Base-by-base conservation (phyloP, 2,888 invertebrate species). In the Caenorhabditis sulstoni region DNA sequence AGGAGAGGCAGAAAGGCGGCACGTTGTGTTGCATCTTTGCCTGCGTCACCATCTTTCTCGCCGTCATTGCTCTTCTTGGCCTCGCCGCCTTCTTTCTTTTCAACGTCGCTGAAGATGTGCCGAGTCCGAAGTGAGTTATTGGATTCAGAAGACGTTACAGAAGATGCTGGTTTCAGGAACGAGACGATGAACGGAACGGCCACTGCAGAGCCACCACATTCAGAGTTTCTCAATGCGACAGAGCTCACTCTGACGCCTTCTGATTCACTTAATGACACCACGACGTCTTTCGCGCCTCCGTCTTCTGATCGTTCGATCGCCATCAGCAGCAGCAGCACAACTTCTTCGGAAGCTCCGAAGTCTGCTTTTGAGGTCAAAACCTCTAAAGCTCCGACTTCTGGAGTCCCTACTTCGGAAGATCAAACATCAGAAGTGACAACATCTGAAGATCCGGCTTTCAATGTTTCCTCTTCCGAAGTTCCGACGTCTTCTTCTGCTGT, bases 21-120 rank as follows among this genome's bases (percentile, higher is more conserved):
- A 68, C 68, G 3, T 64, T 45, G n/a, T 71, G 71, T 41, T 71
- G 49, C 20, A 41, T 62, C 20, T 71, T 71, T 35, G 52, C 71
- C 4, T 55, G 23, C 57, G 22, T 71, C 23, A 49, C 62, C 47
- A 64, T 71, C 16, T 71, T 22, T 16, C 57, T 64, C 22, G 71
- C 71, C 2, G 57, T 71, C 41, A 23, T 71, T 41, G 7, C 23
- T 18, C 41, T 71, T n/a, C 50, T 71, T 7, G 71, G 62, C 9
- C 71, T 71, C 29, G 71, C 49, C 14, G 55, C 71, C 22, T 20
- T 64, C 16, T 55, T 71, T 8, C 55, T 71, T 0, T 41, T 64
- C 39, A 71, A 71, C 49, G 20, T 23, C 12, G 14, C 1, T 12
- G 18, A 41, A 16, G 23, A 50, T 22, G 2, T 2, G 22, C 12